Evolutionary conservation across 2,888 invertebrate genomes (phyloP), one percentile per base, ranked within the genome.

Genomic region (Enoplolaimus lenunculus): DNA sequence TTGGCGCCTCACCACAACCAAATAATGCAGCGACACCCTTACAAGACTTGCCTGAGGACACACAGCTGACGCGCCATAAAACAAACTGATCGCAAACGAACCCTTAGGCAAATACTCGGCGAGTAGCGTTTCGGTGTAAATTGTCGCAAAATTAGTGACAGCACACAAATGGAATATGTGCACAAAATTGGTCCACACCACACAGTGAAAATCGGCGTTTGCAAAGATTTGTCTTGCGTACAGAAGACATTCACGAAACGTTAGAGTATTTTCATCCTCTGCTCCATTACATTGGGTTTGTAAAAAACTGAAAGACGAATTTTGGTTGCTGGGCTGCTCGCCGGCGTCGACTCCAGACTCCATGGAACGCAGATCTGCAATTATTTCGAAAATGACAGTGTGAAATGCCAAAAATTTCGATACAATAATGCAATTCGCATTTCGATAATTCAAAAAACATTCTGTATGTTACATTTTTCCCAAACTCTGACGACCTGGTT

Each of bases 81-180:
- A 79, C 1, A 75, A 29, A 30, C 76, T 75, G 7, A 78, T 72
- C 64, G 73, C 71, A 67, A 66, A 62, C 1, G 76, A 78, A 21
- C 79, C 79, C 59, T 75, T 76, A 1, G 78, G 74, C 33, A 79
- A 69, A 60, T 77, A 73, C 69, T 77, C 76, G 0, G 79, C 76
- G 45, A 79, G 75, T n/a, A 79, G 73, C 21, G 77, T 66, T 68
- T 79, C 79, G 1, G 77, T 78, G 26, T 77, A 75, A 31, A 80
- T 79, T n/a, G 79, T 77, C 1, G 79, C 79, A 60, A 79, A 79
- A 72, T 79, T 79, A 72, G 79, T 68, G 62, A 78, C 78, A 3
- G 73, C 75, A 66, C 73, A 74, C 35, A 72, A 72, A 31, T 77
- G 75, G 60, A 74, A 75, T 7, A 74, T 77, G 57, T 78, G 78